Evolutionary conservation across 1,140 invertebrate species (phyloP).

Genomic region (Drosophila yakuba): DNA sequence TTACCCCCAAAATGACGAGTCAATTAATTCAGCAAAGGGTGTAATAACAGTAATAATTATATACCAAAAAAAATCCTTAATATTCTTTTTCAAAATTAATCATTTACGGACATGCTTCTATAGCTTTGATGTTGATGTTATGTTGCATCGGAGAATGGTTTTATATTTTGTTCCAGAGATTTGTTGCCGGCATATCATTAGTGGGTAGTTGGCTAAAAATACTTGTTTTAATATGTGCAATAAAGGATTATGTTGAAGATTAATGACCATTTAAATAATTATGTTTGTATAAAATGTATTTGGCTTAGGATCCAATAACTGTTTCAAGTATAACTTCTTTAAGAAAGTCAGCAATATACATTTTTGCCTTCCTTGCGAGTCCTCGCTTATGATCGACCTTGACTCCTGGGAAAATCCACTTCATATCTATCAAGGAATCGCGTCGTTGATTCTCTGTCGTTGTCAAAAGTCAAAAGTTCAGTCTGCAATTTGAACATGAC

Average conservation of each 20-base stretch:
- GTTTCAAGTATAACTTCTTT: not conserved
- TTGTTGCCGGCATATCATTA: not conserved
- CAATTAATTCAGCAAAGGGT: not conserved
- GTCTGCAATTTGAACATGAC: conserved; percentile 78
- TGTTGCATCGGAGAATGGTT: not conserved
- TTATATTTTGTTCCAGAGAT: not conserved
- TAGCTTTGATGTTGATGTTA: not conserved
- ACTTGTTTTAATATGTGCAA: not conserved
- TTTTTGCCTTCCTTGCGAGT: conserved; percentile 8
- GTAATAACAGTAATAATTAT: too few species aligned
- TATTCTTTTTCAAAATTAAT: not conserved
- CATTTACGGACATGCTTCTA: not conserved
- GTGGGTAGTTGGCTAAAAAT: not conserved
- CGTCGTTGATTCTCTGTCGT: conserved; percentile 25
- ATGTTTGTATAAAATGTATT: not conserved
- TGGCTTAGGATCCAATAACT: too few species aligned
- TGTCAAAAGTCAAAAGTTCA: conserved; percentile 76
- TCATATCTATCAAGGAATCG: conserved; percentile 58
- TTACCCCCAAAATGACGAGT: not conserved
- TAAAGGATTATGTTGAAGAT: not conserved
- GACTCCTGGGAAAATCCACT: conserved; percentile 62
- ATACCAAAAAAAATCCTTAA: too few species aligned
- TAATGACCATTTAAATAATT: not conserved
- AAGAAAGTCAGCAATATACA: not conserved
- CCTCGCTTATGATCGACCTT: conserved; percentile 48